Conservation (phyloP, 2,888 invertebrate genomes). For the Itoplectis maculator region DNA sequence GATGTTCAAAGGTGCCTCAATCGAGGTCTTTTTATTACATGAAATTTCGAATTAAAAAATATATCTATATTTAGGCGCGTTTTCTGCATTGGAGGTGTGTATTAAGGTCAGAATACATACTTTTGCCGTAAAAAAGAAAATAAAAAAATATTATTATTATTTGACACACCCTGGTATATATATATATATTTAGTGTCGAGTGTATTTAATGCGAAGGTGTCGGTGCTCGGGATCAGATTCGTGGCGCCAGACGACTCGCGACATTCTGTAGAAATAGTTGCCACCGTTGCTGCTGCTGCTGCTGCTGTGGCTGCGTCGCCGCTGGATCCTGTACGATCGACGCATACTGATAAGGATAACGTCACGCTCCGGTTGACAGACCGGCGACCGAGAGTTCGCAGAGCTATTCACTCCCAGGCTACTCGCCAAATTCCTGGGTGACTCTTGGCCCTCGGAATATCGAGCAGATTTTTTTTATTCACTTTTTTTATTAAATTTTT, state of each 20-base stretch:
- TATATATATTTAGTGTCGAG: background rate
- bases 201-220: conserved; percentile 21
- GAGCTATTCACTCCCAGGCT: conserved; percentile 22
- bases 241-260: conserved; percentile 20
- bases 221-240: conserved; percentile 26
- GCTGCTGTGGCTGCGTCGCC: conserved; percentile 15
- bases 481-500: background rate
- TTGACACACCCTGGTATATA: too few relatives aligned
- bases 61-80: too few relatives aligned
- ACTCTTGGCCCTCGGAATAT: conserved; percentile 26
- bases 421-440: conserved; percentile 19
- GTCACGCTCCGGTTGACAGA: conserved; percentile 56
- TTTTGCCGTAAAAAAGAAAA: too few relatives aligned
- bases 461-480: background rate
- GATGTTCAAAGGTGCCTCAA: too few relatives aligned
- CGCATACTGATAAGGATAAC: conserved; percentile 50
- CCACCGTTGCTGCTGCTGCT: conserved; percentile 1
- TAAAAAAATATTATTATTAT: too few relatives aligned
- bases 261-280: conserved; percentile 37
- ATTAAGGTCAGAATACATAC: too few relatives aligned
- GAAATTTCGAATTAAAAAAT: too few relatives aligned
- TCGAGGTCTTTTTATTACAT: too few relatives aligned
- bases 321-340: conserved; percentile 44
- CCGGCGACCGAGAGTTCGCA: conserved; percentile 5
- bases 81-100: too few relatives aligned